These are phyloP conservation scores for Fragum whitleyi DNA, from an alignment of 2,888 invertebrate species.

Conservation along the genomic window DNA sequence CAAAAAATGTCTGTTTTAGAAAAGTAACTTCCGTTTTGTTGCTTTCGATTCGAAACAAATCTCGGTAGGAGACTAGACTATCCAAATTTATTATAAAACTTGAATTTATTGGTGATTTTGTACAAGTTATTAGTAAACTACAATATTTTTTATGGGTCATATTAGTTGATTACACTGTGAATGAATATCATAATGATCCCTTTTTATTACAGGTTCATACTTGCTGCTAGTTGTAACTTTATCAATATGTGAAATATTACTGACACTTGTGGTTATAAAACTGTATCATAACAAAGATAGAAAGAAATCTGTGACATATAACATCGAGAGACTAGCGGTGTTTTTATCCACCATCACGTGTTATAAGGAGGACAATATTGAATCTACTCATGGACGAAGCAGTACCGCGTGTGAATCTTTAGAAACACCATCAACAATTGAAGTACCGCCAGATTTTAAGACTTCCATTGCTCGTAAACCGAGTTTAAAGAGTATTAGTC, in stretches of 20 bases:
- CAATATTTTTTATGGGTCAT: too few relatives aligned
- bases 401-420: constrained; percentile 39
- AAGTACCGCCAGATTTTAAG: constrained; percentile 48
- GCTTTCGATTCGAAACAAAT: too few relatives aligned
- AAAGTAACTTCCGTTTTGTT: too few relatives aligned
- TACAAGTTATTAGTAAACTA: too few relatives aligned
- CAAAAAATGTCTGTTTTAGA: too few relatives aligned
- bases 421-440: constrained; percentile 42
- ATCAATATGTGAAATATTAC: constrained; percentile 43
- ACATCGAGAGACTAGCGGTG: constrained; percentile 18
- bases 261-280: constrained; percentile 40
- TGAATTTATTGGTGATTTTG: too few relatives aligned
- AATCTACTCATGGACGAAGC: constrained; percentile 23
- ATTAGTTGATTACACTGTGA: too few relatives aligned
- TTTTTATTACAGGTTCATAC: constrained; percentile 48
- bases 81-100: too few relatives aligned
- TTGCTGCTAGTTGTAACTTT: constrained; percentile 37
- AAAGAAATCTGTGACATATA: constrained; percentile 31
- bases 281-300: constrained; percentile 45
- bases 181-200: too few relatives aligned
- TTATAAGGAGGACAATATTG: constrained; percentile 1
- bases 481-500: constrained; percentile 54
- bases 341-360: constrained; percentile 41
- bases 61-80: too few relatives aligned
- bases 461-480: constrained; percentile 40